These are phyloP conservation scores for Euwallacea fornicatus DNA, from an alignment of 1,140 invertebrate genomes.

Conservation along the genomic window DNA sequence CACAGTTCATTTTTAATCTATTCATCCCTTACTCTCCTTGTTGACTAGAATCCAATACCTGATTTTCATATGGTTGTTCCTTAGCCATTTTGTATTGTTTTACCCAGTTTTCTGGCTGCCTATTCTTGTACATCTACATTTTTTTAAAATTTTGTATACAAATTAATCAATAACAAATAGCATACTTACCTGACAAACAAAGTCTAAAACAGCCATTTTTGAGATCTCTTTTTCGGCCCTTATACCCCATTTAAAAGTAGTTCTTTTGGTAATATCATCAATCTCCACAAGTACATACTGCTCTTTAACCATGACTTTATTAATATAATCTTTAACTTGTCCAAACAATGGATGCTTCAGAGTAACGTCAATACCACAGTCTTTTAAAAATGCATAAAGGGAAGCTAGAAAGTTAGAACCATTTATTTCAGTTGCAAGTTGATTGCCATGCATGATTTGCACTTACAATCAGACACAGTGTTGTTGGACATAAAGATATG, in stretches of 20 bases:
- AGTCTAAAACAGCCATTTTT: slow-evolving; percentile 43
- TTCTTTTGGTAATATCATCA: slow-evolving; percentile 38
- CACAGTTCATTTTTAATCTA: no score
- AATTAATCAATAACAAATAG: slow-evolving; percentile 5
- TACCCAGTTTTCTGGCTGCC: slow-evolving; percentile 41
- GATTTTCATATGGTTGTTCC: slow-evolving; percentile 40
- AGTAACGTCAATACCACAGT: slow-evolving; percentile 42
- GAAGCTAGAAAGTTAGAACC: slow-evolving; percentile 46
- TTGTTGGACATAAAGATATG: slow-evolving; percentile 47
- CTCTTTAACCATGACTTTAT: slow-evolving; percentile 38
- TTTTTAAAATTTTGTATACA: neutral
- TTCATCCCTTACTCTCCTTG: neutral
- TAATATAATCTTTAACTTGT: slow-evolving; percentile 45
- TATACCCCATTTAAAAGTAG: slow-evolving; percentile 41
- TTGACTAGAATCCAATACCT: slow-evolving; percentile 3
- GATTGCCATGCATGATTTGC: slow-evolving; percentile 9
- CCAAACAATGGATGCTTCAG: slow-evolving; percentile 44
- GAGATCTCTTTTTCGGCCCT: slow-evolving; percentile 46
- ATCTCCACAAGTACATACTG: slow-evolving; percentile 42
- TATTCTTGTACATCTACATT: slow-evolving; percentile 39
- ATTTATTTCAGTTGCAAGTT: slow-evolving; percentile 8
- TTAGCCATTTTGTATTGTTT: slow-evolving; percentile 40
- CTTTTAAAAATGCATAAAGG: slow-evolving; percentile 44
- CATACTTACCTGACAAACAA: slow-evolving; percentile 45
- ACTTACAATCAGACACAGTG: slow-evolving; percentile 42